phyloP scores from a whole-genome alignment of 2,797 vertebrate genomes.

The Alfaro cultratus region DNA sequence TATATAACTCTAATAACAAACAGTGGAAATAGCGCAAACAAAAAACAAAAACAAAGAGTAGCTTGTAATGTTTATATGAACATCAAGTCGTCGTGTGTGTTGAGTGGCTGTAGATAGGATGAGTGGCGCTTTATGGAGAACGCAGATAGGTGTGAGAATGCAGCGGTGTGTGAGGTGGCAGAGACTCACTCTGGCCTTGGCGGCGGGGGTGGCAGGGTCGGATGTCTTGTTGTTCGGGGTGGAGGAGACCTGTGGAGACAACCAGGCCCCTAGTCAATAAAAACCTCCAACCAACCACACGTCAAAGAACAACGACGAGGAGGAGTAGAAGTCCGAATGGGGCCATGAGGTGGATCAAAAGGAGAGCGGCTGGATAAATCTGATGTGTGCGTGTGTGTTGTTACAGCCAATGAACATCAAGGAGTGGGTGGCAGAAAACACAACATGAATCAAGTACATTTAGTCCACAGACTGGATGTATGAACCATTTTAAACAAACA shows the following conservation, averaged over 20 bases:
- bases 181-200: conserved; percentile 85
- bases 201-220: conserved; percentile 73
- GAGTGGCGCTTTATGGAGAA: conserved; percentile 23
- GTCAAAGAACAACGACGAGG: conserved; percentile 37
- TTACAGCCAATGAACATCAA: conserved; percentile 20
- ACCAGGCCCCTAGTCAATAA: conserved; percentile 74
- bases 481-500: conserved; percentile 11
- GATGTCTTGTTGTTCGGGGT: conserved; percentile 80
- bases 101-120: conserved; percentile 33
- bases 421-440: not conserved
- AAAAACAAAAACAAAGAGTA: not conserved
- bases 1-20: not conserved
- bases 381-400: not conserved
- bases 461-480: not conserved
- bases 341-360: conserved; percentile 16
- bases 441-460: not conserved
- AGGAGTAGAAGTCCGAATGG: conserved; percentile 22
- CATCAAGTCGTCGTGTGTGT: conserved; percentile 12
- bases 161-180: conserved; percentile 45
- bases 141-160: conserved; percentile 31
- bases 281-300: conserved; percentile 59
- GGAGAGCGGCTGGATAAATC: conserved; percentile 21
- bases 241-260: conserved; percentile 81
- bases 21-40: not conserved
- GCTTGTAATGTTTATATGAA: conserved; percentile 4